phyloP scores from a whole-genome alignment of 1,140 invertebrate species.

The Tetranychus cinnabarinus region DNA sequence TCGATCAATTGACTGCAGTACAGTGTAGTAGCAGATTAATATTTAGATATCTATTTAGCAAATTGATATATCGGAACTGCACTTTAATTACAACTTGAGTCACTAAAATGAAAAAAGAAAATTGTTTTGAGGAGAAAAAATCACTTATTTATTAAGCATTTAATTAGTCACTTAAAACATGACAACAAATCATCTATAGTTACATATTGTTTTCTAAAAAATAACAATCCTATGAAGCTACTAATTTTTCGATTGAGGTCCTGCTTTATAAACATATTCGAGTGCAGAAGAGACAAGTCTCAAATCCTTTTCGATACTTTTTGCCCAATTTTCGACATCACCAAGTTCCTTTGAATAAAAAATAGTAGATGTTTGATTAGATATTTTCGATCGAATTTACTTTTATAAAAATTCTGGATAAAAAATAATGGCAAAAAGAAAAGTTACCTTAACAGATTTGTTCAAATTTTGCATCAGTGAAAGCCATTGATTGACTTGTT shows the following conservation, averaged over 20 bases:
- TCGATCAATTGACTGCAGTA: conserved; percentile 53
- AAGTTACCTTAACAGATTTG: conserved; percentile 51
- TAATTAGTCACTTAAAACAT: too few relatives aligned
- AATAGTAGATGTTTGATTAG: neutral
- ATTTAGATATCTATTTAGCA: too few relatives aligned
- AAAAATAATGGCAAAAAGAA: neutral
- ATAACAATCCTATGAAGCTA: too few relatives aligned
- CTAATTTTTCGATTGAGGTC: neutral
- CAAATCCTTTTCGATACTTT: conserved; percentile 89
- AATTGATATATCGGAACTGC: too few relatives aligned
- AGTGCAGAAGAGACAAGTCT: conserved; percentile 69
- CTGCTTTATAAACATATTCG: conserved; percentile 67
- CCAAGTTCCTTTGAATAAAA: conserved; percentile 48
- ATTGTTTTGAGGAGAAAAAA: too few relatives aligned
- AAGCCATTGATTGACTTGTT: conserved; percentile 89
- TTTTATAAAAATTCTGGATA: too few relatives aligned
- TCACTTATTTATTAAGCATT: too few relatives aligned
- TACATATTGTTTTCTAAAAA: too few relatives aligned
- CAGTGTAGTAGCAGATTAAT: too few relatives aligned
- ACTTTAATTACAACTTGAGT: too few relatives aligned
- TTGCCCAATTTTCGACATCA: conserved; percentile 95
- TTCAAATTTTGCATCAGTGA: conserved; percentile 83
- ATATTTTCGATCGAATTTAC: neutral
- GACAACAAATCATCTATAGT: too few relatives aligned
- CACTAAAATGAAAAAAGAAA: too few relatives aligned